These are phyloP conservation scores for Paracanthobrama guichenoti DNA, from an alignment of 2,113 vertebrate genomes.

Conservation along the genomic window DNA sequence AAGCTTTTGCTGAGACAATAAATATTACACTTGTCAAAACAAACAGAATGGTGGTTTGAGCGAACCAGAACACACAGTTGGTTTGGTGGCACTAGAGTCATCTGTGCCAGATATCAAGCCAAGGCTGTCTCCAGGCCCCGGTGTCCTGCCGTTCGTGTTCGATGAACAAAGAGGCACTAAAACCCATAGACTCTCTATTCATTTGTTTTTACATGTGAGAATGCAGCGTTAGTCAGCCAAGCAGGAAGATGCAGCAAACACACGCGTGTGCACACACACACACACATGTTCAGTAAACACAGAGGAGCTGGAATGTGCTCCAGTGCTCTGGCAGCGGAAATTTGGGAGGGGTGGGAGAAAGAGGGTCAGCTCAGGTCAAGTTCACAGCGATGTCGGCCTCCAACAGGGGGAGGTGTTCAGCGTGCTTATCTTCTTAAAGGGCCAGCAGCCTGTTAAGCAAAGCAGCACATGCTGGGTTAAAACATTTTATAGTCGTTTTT, in stretches of 20 bases:
- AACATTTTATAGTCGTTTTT: too few relatives aligned
- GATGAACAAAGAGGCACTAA: constrained; percentile 16
- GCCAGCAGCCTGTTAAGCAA: neutral
- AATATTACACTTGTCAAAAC: constrained; percentile 52
- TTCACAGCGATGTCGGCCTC: constrained; percentile 48
- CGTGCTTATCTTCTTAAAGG: constrained; percentile 44
- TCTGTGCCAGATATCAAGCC: constrained; percentile 20
- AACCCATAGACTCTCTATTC: constrained; percentile 3
- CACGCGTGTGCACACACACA: constrained; percentile 29
- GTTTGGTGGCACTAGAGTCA: constrained; percentile 18
- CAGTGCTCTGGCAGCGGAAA: constrained; percentile 59
- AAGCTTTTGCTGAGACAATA: constrained; percentile 23
- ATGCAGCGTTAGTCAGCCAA: constrained; percentile 18
- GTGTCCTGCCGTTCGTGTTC: neutral
- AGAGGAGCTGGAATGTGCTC: constrained; percentile 60
- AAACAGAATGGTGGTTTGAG: constrained; percentile 42
- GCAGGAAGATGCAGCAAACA: constrained; percentile 43
- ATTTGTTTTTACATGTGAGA: constrained; percentile 32
- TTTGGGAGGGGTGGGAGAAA: constrained; percentile 59
- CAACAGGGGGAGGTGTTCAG: constrained; percentile 58
- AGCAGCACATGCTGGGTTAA: neutral
- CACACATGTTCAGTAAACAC: constrained; percentile 58
- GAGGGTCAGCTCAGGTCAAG: constrained; percentile 64
- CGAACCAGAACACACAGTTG: neutral
- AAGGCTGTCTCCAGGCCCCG: constrained; percentile 23